Evolutionary conservation across 2,888 invertebrate genomes (phyloP).

Genomic region (Eristalis tenax): DNA sequence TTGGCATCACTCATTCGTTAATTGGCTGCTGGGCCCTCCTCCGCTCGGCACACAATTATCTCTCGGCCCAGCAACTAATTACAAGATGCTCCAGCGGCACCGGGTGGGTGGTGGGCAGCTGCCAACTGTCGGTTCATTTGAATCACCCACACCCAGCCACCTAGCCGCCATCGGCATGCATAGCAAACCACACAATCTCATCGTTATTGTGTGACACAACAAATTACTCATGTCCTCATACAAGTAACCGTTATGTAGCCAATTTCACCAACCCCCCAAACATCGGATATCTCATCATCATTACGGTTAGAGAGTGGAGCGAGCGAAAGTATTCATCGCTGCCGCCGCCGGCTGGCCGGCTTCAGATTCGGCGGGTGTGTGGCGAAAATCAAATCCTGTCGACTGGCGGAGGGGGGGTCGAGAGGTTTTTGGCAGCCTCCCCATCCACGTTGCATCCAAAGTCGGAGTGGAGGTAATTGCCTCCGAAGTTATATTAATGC

Average conservation of each 20-base stretch:
- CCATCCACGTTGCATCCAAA: constrained; percentile 29
- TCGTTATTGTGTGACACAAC: constrained; percentile 34
- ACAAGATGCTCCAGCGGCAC: constrained; percentile 18
- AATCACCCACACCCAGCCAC: neutral
- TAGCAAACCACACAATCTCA: neutral
- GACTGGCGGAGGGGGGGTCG: neutral
- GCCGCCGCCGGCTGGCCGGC: neutral
- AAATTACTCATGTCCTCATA: constrained; percentile 49
- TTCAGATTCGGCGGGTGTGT: neutral
- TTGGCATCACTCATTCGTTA: constrained; percentile 41
- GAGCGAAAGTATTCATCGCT: neutral
- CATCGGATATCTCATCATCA: constrained; percentile 52
- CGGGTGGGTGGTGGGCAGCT: neutral
- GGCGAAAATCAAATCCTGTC: neutral
- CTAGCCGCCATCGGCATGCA: constrained; percentile 4
- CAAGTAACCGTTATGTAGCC: constrained; percentile 38
- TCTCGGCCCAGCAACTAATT: constrained; percentile 26
- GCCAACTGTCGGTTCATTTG: neutral
- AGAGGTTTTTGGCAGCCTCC: neutral
- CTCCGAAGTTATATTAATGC: constrained; percentile 53
- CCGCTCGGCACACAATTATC: constrained; percentile 27
- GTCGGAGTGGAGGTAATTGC: constrained; percentile 37
- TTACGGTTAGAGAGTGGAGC: constrained; percentile 10
- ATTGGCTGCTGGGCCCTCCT: constrained; percentile 33
- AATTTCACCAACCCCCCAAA: constrained; percentile 34